Base-by-base conservation (phyloP, 2,888 invertebrate species). In the Folsomia candida region DNA sequence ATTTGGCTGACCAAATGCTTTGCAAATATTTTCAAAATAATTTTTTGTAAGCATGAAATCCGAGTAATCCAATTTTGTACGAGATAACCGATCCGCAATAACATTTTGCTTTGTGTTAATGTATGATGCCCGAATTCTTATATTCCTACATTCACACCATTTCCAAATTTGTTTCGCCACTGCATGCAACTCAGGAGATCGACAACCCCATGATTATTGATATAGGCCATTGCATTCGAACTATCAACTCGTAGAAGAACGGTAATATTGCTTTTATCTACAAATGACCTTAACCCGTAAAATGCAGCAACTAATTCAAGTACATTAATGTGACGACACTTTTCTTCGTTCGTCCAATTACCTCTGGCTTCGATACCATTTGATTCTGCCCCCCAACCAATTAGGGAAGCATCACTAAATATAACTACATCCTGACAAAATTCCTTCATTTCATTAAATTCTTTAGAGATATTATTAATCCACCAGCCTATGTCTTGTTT, bases 161-260 rank as follows among this genome's bases (percentile, higher is more conserved):
- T 63, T 1, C 72, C 72, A 75, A 2, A 75, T 67, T 11, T 37
- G 11, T 18, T 54, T 59, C 0, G 75, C 69, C 11, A 67, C 14
- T 20, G 4, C 26, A 11, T 57, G 62, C 9, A 29, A 57, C 1
- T 25, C 6, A 0, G 6, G 3, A n/a, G 68, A 67, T n/a, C 59
- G 47, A 14, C 67, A 60, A 3, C 75, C 72, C 27, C 75, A 72
- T 0, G 61, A 28, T 54, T 58, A 65, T 72, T 72, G 25, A 75
- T 66, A 57, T 72, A 75, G 2, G 70, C 26, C 24, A 75, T 70
- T 0, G n/a, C n/a, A n/a, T n/a, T n/a, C n/a, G n/a, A n/a, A n/a
- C n/a, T n/a, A n/a, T n/a, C n/a, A n/a, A n/a, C 72, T 71, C 0
- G 69, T 69, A 20, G n/a, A n/a, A n/a, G n/a, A n/a, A n/a, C n/a